Evolutionary conservation across 1,140 invertebrate genomes (phyloP).

Genomic region (Drosophila navojoa): DNA sequence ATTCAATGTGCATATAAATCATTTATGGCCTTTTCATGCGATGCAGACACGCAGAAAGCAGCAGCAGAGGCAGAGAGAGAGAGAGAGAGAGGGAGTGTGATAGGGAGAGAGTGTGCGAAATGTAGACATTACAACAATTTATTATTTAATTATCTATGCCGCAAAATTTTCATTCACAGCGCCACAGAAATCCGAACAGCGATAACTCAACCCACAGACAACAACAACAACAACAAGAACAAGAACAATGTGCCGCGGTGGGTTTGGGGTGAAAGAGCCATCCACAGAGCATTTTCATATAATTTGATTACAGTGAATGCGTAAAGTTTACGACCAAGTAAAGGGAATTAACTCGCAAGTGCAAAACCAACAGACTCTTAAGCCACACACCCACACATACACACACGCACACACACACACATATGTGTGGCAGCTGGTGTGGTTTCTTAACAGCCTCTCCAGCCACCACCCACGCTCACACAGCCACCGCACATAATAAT

Average conservation of each 20-base stretch:
- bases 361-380: conserved; percentile 28
- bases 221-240: conserved; percentile 1
- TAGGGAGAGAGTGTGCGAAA: conserved; percentile 32
- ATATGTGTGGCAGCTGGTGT: conserved; percentile 34
- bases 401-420: conserved; percentile 19
- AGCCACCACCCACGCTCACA: too few species aligned
- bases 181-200: conserved; percentile 40
- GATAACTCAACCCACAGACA: conserved; percentile 16
- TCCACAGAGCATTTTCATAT: conserved; percentile 64
- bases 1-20: conserved; percentile 77
- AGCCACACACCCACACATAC: conserved; percentile 19
- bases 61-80: neutral
- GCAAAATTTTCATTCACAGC: conserved; percentile 69
- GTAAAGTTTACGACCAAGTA: conserved; percentile 74
- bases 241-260: conserved; percentile 12
- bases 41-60: conserved; percentile 32
- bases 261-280: conserved; percentile 21
- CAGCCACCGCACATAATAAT: conserved; percentile 26
- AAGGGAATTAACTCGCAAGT: conserved; percentile 71
- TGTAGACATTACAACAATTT: conserved; percentile 76
- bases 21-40: conserved; percentile 62
- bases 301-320: conserved; percentile 77
- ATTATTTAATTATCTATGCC: conserved; percentile 77
- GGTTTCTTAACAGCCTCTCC: conserved; percentile 25
- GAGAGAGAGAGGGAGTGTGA: neutral